Evolutionary conservation across 2,797 vertebrate species (phyloP).

Genomic region (Sus cebifrons): DNA sequence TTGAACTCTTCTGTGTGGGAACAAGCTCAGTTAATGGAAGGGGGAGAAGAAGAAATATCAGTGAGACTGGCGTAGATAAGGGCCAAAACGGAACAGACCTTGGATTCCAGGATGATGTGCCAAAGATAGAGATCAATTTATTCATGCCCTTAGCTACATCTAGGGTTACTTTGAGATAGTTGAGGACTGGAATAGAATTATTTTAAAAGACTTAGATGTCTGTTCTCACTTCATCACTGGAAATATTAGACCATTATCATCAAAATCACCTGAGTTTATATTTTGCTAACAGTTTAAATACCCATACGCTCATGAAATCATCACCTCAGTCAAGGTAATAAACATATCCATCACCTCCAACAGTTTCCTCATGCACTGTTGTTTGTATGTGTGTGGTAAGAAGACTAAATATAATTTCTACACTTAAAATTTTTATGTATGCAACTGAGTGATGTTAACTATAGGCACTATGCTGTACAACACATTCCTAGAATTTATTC

Average conservation of each 20-base stretch:
- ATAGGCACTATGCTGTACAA: background rate
- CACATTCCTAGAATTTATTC: background rate
- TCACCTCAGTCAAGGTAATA: background rate
- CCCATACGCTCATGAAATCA: background rate
- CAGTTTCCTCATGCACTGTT: background rate
- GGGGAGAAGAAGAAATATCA: background rate
- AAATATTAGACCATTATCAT: background rate
- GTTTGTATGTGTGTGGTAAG: background rate
- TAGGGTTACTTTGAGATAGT: background rate
- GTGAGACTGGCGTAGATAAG: background rate
- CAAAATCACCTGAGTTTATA: background rate
- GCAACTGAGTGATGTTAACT: background rate
- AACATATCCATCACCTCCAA: background rate
- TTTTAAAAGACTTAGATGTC: slow-evolving; percentile 8
- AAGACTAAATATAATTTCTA: background rate
- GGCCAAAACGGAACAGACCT: background rate
- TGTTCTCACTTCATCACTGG: background rate
- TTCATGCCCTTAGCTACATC: background rate
- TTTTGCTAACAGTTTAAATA: background rate
- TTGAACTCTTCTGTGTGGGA: background rate
- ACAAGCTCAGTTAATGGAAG: background rate
- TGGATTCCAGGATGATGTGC: background rate
- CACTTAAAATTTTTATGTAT: background rate
- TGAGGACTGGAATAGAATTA: background rate
- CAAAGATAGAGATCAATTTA: background rate